Conservation (phyloP, 1,140 invertebrate species). For the Popillia japonica region DNA sequence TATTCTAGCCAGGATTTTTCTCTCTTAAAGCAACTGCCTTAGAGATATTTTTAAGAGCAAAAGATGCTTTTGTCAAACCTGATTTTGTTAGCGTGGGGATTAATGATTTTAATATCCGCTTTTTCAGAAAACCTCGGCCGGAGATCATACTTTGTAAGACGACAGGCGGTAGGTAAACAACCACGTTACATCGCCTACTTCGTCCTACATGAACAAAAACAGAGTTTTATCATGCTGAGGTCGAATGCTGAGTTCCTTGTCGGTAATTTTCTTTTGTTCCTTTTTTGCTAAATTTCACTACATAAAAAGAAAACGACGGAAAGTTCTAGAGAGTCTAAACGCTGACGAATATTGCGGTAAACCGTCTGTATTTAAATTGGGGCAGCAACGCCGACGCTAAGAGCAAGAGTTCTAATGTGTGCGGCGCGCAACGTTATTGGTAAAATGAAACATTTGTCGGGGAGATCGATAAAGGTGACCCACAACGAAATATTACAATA, state of each 20-base stretch:
- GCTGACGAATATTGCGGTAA: too few species aligned
- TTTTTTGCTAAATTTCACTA: too few species aligned
- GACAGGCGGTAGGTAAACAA: background rate
- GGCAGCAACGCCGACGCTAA: too few species aligned
- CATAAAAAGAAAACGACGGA: too few species aligned
- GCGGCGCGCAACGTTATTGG: too few species aligned
- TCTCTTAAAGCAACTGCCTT: background rate
- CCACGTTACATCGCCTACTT: background rate
- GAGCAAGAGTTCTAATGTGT: too few species aligned
- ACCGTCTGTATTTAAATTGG: too few species aligned
- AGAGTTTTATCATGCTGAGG: background rate
- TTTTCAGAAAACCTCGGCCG: background rate
- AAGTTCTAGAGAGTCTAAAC: too few species aligned
- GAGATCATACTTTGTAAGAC: background rate
- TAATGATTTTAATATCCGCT: slow-evolving; percentile 33
- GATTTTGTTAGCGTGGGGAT: slow-evolving; percentile 6
- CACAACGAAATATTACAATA: too few species aligned
- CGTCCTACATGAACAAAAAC: background rate
- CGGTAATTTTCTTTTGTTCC: background rate
- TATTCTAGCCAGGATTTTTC: background rate
- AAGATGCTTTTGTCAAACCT: slow-evolving; percentile 10
- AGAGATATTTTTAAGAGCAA: too few species aligned
- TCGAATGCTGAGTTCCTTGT: background rate
- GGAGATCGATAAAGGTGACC: too few species aligned
- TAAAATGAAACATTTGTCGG: too few species aligned